Base-by-base conservation (phyloP, 2,113 vertebrate genomes). In the Ginglymostoma cirratum region DNA sequence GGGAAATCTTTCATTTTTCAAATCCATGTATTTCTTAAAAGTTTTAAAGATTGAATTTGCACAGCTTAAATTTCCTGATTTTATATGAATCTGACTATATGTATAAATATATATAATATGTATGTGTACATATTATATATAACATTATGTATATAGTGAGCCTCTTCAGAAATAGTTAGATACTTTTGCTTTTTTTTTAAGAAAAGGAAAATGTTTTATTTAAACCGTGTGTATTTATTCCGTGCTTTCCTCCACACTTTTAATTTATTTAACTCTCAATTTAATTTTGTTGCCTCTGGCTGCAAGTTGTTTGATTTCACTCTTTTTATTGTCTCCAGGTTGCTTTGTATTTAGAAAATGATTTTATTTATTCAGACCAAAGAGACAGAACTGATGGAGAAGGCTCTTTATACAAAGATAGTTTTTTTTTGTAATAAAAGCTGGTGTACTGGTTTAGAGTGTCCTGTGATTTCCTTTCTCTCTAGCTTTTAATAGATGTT, bases 211-310 rank as follows among this genome's bases (percentile, higher is more conserved):
- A 66, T 38, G 61, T 66, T 66, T 93, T 72, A 95, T 95, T 95
- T 95, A 95, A 95, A 72, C 52, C 52, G 67, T 95, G 72, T 95
- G 67, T 95, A 95, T 95, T 95, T 95, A 95, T 95, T 95, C 94
- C 14, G 69, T 6, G 23, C 38, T 95, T 45, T 95, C 67, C 24
- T 45, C 30, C 10, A 5, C 12, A 94, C 93, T 69, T 45, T 72
- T 95, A 5, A 95, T 95, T 95, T 95, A 95, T 95, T 95, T 95
- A 95, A 95, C 94, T 94, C 38, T 83, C 38, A 42, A 95, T 5
- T 95, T 94, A 45, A 27, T 94, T 42, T 52, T 70, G 42, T 72
- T 34, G 69, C 67, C 94, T 72, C 45, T 34, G 42, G 69, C 69
- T 52, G 94, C 27, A 72, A 70, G 21, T 48, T 94, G 65, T 94